These are phyloP conservation scores for Drosophila setosimentum DNA, from an alignment of 2,888 invertebrate genomes.

Conservation along the genomic window DNA sequence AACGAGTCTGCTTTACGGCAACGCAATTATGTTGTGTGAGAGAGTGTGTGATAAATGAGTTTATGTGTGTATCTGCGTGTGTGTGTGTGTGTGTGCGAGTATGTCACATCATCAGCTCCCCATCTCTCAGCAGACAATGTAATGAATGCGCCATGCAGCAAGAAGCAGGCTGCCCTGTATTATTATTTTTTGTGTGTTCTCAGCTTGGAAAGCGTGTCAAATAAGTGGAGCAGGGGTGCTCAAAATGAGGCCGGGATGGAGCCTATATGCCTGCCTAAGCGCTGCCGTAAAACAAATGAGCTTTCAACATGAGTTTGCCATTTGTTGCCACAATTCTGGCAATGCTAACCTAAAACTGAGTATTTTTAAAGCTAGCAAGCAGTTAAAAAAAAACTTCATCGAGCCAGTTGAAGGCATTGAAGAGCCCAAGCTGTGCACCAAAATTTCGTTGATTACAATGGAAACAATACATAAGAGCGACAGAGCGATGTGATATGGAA, in stretches of 20 bases:
- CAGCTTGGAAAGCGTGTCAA: slow-evolving; percentile 75
- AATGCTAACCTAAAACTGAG: slow-evolving; percentile 12
- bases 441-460: slow-evolving; percentile 64
- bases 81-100: slow-evolving; percentile 16
- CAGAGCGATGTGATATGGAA: slow-evolving; percentile 14
- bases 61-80: slow-evolving; percentile 14
- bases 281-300: slow-evolving; percentile 75
- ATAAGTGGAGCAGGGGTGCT: slow-evolving; percentile 63
- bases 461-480: slow-evolving; percentile 33
- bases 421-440: slow-evolving; percentile 53
- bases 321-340: slow-evolving; percentile 45
- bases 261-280: slow-evolving; percentile 68
- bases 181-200: slow-evolving; percentile 26
- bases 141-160: slow-evolving; percentile 67
- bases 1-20: slow-evolving; percentile 47
- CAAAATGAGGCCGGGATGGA: slow-evolving; percentile 11
- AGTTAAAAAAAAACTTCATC: slow-evolving; percentile 22
- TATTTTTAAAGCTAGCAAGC: slow-evolving; percentile 44
- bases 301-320: slow-evolving; percentile 78
- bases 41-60: slow-evolving; percentile 10
- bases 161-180: slow-evolving; percentile 48
- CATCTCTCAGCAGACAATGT: slow-evolving; percentile 49
- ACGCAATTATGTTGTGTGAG: slow-evolving; percentile 57
- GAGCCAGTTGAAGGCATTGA: background rate
- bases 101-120: slow-evolving; percentile 23